Evolutionary conservation across 1,140 invertebrate species (phyloP).

Genomic region (Pseudomyrmex dendroicus): DNA sequence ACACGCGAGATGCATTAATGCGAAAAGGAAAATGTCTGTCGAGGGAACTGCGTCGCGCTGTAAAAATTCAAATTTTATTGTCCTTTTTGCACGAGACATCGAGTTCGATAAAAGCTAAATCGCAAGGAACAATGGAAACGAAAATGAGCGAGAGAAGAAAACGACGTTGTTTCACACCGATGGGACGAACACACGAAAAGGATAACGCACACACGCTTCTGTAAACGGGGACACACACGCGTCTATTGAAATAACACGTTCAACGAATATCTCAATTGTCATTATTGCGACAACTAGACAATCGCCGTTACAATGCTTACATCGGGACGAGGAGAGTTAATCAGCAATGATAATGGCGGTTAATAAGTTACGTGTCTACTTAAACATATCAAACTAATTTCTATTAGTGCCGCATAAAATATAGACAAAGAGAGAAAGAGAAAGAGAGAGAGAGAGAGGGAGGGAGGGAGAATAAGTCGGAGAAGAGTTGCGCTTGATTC

Average conservation of each 20-base stretch:
- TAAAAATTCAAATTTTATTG: slow-evolving; percentile 20
- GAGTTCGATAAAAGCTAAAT: not conserved
- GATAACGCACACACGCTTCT: not conserved
- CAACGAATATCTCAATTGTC: slow-evolving; percentile 18
- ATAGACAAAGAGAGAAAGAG: not conserved
- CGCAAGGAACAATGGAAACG: not conserved
- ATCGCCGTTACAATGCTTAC: not conserved
- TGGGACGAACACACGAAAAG: not conserved
- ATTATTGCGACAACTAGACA: slow-evolving; percentile 15
- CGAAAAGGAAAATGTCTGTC: slow-evolving; percentile 8
- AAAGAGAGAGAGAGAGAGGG: no score
- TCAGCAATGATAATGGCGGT: slow-evolving; percentile 14
- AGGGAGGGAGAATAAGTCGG: not conserved
- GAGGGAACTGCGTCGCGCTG: not conserved
- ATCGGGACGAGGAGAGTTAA: not conserved
- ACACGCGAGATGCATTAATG: slow-evolving; percentile 16
- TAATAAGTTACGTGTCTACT: slow-evolving; percentile 25
- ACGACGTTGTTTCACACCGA: not conserved
- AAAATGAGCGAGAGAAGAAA: not conserved
- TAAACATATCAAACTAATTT: slow-evolving; percentile 38
- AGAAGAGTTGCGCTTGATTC: not conserved
- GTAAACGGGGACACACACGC: not conserved
- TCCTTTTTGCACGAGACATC: not conserved
- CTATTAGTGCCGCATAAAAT: slow-evolving; percentile 42
- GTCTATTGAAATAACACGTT: not conserved